Percentiles rank a stretch among this genome's conserved stretches.
phyloP scores from a whole-genome alignment of 2,888 invertebrate species.

The Ochropleura plecta region DNA sequence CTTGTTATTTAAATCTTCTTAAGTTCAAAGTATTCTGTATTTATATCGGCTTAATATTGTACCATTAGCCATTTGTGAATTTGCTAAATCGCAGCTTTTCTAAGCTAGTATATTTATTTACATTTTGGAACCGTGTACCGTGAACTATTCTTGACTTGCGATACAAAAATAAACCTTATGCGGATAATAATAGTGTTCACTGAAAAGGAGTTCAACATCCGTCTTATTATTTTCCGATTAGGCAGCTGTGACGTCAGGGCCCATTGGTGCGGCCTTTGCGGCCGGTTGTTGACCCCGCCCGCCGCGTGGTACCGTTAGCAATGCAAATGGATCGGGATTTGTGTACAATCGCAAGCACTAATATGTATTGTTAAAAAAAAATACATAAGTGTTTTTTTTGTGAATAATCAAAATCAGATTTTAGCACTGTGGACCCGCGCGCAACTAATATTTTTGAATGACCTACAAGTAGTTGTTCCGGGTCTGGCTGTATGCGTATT shows the following conservation, averaged over 20 bases:
- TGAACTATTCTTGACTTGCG: slow-evolving; percentile 29
- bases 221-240: slow-evolving; percentile 66
- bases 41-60: slow-evolving; percentile 32
- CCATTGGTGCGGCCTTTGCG: slow-evolving; percentile 81
- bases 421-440: no score
- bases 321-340: slow-evolving; percentile 72
- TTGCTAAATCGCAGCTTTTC: slow-evolving; percentile 25
- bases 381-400: no score
- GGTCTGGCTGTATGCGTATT: no score
- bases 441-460: no score
- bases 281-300: slow-evolving; percentile 78
- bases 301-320: slow-evolving; percentile 75
- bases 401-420: no score
- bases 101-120: slow-evolving; percentile 42
- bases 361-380: no score
- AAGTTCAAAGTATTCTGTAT: neutral
- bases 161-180: slow-evolving; percentile 55
- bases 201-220: slow-evolving; percentile 57
- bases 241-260: slow-evolving; percentile 78
- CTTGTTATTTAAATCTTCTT: neutral
- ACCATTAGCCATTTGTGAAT: slow-evolving; percentile 18
- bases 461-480: no score
- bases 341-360: slow-evolving; percentile 27
- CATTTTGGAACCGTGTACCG: slow-evolving; percentile 38
- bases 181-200: slow-evolving; percentile 44